Evolutionary conservation across 2,888 invertebrate species (phyloP).

Genomic region (Lymantria monacha): DNA sequence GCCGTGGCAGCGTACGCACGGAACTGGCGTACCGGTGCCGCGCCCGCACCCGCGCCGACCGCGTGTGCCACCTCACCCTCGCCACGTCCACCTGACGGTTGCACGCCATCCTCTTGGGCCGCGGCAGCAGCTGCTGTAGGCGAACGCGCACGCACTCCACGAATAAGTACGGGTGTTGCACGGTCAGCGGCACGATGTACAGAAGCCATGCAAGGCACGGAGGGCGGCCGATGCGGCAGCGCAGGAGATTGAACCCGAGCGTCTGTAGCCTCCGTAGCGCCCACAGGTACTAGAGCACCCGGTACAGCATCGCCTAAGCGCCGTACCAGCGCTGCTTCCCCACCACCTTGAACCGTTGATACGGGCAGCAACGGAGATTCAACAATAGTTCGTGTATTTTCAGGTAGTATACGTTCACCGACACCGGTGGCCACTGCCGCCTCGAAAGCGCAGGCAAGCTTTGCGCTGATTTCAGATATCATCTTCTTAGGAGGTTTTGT

Average conservation of each 20-base stretch:
- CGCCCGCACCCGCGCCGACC: constrained; percentile 23
- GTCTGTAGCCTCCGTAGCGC: constrained; percentile 67
- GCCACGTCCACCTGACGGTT: constrained; percentile 35
- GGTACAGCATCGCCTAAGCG: constrained; percentile 39
- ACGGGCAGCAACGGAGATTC: constrained; percentile 14
- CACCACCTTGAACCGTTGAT: constrained; percentile 41
- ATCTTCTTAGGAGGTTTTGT: constrained; percentile 72
- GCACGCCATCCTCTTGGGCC: constrained; percentile 31
- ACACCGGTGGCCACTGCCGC: constrained; percentile 43
- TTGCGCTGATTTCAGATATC: constrained; percentile 71
- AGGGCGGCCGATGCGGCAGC: constrained; percentile 67
- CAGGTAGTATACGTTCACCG: constrained; percentile 15
- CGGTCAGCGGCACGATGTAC: constrained; percentile 57
- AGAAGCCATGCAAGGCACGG: constrained; percentile 47
- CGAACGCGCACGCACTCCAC: constrained; percentile 39
- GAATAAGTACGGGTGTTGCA: constrained; percentile 64
- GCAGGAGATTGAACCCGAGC: constrained; percentile 73
- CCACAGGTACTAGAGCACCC: constrained; percentile 59
- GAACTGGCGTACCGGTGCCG: constrained; percentile 28
- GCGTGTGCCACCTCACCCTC: constrained; percentile 34
- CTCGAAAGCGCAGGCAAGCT: constrained; percentile 63
- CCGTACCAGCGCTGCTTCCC: constrained; percentile 23
- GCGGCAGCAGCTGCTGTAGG: constrained; percentile 30
- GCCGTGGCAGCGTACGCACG: constrained; percentile 62
- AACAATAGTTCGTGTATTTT: constrained; percentile 5